Evolutionary conservation across 2,113 vertebrate genomes (phyloP).

Genomic region (Neotoma lepida): DNA sequence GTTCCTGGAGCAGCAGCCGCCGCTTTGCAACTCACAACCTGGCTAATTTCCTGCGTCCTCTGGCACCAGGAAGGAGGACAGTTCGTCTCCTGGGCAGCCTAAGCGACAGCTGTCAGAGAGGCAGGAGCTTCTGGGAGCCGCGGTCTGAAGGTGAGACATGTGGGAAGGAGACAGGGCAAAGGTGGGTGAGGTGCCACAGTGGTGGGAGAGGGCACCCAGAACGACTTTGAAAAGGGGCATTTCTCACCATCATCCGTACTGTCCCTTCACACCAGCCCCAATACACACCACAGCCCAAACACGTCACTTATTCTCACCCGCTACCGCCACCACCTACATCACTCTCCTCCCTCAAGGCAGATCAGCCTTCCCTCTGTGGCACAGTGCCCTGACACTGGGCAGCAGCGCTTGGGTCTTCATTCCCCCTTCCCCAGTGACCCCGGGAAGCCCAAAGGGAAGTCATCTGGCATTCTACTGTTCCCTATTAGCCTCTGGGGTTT

Average conservation of each 20-base stretch:
- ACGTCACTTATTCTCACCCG: background rate
- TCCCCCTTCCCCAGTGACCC: background rate
- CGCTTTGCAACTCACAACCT: slow-evolving; percentile 88
- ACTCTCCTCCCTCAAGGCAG: background rate
- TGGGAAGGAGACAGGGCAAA: slow-evolving; percentile 80
- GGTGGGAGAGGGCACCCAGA: slow-evolving; percentile 27
- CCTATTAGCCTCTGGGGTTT: background rate
- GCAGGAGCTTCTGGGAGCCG: slow-evolving; percentile 85
- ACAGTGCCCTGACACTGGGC: slow-evolving; percentile 22
- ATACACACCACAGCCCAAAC: background rate
- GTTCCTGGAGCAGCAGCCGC: slow-evolving; percentile 85
- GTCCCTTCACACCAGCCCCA: background rate
- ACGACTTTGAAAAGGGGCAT: slow-evolving; percentile 1
- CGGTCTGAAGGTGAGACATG: slow-evolving; percentile 89
- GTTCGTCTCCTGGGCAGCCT: slow-evolving; percentile 86
- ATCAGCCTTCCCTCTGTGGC: slow-evolving; percentile 45
- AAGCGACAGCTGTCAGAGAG: slow-evolving; percentile 91
- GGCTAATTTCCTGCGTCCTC: slow-evolving; percentile 91
- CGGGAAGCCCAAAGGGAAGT: background rate
- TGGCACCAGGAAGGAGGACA: slow-evolving; percentile 87
- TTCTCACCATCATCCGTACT: background rate
- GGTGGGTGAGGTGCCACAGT: slow-evolving; percentile 63
- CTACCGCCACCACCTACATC: background rate
- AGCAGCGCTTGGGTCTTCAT: background rate
- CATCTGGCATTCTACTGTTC: background rate